Base-by-base conservation (phyloP, 2,113 vertebrate genomes). In the Psilopsiagon aymara region DNA sequence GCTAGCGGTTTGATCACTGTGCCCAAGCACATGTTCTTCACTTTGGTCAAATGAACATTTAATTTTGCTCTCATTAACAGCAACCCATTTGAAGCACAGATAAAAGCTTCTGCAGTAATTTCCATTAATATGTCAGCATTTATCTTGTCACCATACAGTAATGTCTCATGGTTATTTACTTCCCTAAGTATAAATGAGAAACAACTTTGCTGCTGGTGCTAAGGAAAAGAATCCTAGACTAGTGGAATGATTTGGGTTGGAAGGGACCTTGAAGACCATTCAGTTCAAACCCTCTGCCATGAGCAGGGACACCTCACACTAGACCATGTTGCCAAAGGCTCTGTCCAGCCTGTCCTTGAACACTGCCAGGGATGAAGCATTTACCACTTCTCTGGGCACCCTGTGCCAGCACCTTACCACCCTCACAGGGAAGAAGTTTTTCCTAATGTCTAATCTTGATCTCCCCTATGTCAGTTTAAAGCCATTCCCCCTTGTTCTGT, bases 111-210 rank as follows among this genome's bases (percentile, higher is more conserved):
- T 94, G 82, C 67, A 79, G 44, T 76, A 46, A 92, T 89, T 92
- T 95, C 37, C 80, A 86, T 84, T 94, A 88, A 55, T 88, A 78
- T 82, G 68, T 71, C 67, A 84, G 29, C 69, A 76, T 88, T 92
- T 84, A 79, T 88, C 39, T 74, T 82, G 64, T 92, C 67, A 84
- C 29, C 9, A 46, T 33, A 75, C 8, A 44, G 63, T 49, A 76
- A 27, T 67, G 78, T 86, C 77, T 86, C 79, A 31, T 33, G 52
- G 55, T 60, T 90, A 68, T 47, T 96, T 57, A 66, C 28, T 90
- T 80, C 24, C 31, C 9, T 15, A 57, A 85, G 53, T 55, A 46
- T 52, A 59, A 62, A 74, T 41, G 81, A 84, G 49, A 69, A 93
- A 43, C n/a, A 70, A 17, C 16, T 78, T 76, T 80, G 24, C 37